These are phyloP conservation scores for Stercorarius parasiticus DNA, from an alignment of 2,113 vertebrate genomes.

Conservation along the genomic window DNA sequence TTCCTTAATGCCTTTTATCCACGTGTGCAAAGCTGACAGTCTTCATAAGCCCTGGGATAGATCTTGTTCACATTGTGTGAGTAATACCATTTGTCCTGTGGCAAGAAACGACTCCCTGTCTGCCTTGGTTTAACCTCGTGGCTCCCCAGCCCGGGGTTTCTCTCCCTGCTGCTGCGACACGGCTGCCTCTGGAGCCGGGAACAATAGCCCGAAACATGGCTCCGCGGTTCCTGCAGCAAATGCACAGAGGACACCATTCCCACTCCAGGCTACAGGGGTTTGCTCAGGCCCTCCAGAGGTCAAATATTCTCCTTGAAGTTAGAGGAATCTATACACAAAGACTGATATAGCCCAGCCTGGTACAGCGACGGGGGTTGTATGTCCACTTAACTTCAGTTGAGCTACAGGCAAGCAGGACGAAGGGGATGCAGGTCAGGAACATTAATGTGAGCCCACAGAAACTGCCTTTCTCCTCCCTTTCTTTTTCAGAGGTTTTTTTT, in stretches of 20 bases:
- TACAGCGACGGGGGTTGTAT: fast-evolving
- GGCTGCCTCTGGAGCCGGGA: background rate
- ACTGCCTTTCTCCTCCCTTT: background rate
- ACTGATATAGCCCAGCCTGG: background rate
- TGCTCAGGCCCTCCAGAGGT: background rate
- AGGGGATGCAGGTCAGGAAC: background rate
- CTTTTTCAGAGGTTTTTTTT: background rate
- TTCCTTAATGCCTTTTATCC: background rate
- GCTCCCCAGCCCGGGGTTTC: fast-evolving
- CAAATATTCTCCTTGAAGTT: background rate
- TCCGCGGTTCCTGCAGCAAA: background rate
- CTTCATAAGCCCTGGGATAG: background rate
- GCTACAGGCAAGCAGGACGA: background rate
- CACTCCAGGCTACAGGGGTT: background rate
- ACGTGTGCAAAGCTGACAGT: background rate
- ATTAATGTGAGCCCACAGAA: background rate
- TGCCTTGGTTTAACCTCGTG: background rate
- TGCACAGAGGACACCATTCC: background rate
- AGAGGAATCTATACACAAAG: background rate
- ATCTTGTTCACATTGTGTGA: background rate
- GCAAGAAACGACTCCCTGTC: background rate
- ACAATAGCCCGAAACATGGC: background rate
- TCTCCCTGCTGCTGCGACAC: background rate
- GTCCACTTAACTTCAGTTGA: background rate
- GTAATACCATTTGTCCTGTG: background rate